phyloP scores from a whole-genome alignment of 2,113 vertebrate species.

The Furnarius figulus region DNA sequence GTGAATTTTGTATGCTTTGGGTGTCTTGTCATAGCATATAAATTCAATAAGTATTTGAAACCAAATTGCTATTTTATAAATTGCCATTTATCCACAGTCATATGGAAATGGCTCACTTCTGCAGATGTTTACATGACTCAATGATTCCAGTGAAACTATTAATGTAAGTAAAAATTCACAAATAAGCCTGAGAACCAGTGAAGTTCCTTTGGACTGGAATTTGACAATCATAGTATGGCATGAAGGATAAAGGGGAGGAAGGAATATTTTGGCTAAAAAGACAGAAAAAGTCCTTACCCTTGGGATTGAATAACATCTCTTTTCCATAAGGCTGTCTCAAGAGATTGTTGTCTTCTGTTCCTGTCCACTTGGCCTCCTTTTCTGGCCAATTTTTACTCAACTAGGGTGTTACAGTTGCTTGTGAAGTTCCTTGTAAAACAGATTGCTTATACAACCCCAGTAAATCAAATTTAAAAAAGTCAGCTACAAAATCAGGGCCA shows the following conservation, averaged over 20 bases:
- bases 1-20: not conserved
- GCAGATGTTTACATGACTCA: not conserved
- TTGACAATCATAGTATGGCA: not conserved
- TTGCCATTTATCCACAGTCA: not conserved
- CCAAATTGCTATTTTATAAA: not conserved
- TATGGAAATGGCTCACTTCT: not conserved
- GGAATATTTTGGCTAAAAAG: not conserved
- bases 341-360: not conserved
- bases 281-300: not conserved
- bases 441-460: not conserved
- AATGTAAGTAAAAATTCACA: not conserved
- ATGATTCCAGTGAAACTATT: not conserved
- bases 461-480: not conserved
- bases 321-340: not conserved
- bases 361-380: not conserved
- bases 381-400: not conserved
- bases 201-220: not conserved
- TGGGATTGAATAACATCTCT: not conserved
- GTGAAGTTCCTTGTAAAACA: not conserved
- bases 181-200: not conserved
- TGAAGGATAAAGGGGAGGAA: not conserved
- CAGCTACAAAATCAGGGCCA: not conserved
- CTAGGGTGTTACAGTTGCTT: not conserved
- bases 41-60: not conserved
- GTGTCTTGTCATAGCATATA: not conserved